Conservation (phyloP, 2,888 invertebrate genomes). For the Dasysyrphus tricinctus region DNA sequence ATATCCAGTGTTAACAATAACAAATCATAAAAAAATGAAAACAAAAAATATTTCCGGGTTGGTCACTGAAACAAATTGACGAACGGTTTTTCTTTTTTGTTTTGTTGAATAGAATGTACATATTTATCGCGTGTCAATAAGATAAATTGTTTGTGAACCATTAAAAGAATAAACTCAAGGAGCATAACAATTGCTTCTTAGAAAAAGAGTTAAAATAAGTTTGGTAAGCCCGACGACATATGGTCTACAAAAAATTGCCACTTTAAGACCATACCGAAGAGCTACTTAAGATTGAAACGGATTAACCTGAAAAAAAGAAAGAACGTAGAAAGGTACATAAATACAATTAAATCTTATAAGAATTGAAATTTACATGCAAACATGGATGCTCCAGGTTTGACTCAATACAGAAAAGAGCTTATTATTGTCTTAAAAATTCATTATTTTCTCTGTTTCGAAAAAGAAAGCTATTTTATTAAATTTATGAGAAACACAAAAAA, state of each 20-base stretch:
- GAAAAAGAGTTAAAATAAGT: background rate
- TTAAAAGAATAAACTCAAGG: background rate
- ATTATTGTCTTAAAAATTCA: no score
- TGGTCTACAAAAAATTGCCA: background rate
- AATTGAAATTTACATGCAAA: no score
- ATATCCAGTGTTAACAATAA: slow-evolving; percentile 11
- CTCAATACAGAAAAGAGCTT: no score
- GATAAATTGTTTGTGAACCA: background rate
- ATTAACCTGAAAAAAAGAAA: background rate
- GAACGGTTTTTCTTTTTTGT: background rate
- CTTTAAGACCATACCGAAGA: background rate
- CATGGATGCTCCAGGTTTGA: no score
- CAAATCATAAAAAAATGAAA: slow-evolving; percentile 4
- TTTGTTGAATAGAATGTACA: background rate
- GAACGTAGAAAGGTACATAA: background rate
- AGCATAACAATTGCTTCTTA: slow-evolving; percentile 5
- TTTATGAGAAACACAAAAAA: no score
- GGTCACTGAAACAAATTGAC: background rate
- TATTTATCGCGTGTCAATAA: slow-evolving; percentile 15
- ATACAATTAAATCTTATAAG: no score
- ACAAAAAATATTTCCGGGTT: slow-evolving; percentile 29
- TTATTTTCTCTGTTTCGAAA: no score
- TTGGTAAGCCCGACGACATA: background rate
- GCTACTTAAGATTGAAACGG: background rate
- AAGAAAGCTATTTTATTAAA: no score